Conservation (phyloP, 2,113 vertebrate genomes). For the Pandion haliaetus region DNA sequence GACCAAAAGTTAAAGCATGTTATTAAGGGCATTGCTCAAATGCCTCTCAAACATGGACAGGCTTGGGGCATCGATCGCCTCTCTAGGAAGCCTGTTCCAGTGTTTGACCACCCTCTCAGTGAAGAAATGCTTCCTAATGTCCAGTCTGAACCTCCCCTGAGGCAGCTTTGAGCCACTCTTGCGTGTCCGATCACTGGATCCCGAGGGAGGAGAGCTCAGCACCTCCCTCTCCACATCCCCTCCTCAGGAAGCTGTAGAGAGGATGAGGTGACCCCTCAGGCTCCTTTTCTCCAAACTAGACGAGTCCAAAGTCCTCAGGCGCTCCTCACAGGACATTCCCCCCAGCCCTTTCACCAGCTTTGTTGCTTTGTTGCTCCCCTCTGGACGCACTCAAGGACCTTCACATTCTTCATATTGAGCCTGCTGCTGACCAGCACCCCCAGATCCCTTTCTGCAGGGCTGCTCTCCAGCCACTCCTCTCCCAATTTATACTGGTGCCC, state of each 20-base stretch:
- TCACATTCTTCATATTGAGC: background rate
- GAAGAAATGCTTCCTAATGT: background rate
- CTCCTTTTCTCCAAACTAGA: background rate
- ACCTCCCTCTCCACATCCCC: background rate
- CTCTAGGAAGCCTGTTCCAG: background rate
- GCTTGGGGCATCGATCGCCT: background rate
- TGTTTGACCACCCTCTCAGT: background rate
- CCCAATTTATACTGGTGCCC: too few relatives aligned
- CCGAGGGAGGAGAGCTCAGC: background rate
- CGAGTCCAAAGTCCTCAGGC: background rate
- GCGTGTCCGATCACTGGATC: accelerated
- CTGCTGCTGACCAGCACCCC: background rate
- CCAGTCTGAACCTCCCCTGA: too few relatives aligned
- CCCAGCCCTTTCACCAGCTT: too few relatives aligned
- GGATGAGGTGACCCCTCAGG: too few relatives aligned
- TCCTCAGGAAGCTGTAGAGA: background rate
- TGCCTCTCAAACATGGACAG: background rate
- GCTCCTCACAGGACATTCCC: too few relatives aligned
- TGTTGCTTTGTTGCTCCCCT: too few relatives aligned
- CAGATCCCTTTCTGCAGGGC: background rate
- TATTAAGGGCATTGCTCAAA: background rate
- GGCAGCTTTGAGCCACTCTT: background rate
- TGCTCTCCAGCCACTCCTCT: background rate
- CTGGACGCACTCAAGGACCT: too few relatives aligned
- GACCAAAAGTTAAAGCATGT: background rate